Conservation (phyloP, 2,888 invertebrate genomes). For the Pasiphila rectangulata region DNA sequence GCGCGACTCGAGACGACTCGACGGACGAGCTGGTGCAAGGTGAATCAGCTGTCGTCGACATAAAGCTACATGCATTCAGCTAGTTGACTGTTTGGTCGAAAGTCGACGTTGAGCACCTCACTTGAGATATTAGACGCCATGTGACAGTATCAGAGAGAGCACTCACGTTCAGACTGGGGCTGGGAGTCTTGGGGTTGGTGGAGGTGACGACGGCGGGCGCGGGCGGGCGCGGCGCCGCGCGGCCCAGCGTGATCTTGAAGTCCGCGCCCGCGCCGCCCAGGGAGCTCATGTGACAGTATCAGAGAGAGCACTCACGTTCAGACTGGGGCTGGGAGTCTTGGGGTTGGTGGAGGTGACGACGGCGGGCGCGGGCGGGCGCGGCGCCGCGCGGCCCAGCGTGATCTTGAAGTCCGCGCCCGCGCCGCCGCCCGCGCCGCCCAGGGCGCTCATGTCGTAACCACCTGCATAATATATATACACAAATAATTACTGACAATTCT, state of each 20-base stretch:
- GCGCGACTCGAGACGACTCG: too few species aligned
- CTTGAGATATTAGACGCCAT: too few species aligned
- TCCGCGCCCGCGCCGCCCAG: constrained; percentile 61
- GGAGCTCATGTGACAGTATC: too few species aligned
- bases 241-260: constrained; percentile 84
- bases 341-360: constrained; percentile 90
- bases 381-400: constrained; percentile 67
- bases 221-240: constrained; percentile 37
- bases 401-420: constrained; percentile 84
- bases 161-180: constrained; percentile 85
- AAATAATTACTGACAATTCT: background rate
- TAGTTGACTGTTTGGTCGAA: too few species aligned
- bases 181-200: constrained; percentile 92
- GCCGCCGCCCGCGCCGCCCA: constrained; percentile 33
- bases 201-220: constrained; percentile 83
- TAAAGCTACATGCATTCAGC: too few species aligned
- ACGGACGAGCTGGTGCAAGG: too few species aligned
- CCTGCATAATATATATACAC: constrained; percentile 28
- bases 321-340: constrained; percentile 91
- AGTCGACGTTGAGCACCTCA: too few species aligned
- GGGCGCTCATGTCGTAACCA: constrained; percentile 37
- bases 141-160: too few species aligned
- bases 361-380: constrained; percentile 44
- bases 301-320: constrained; percentile 69
- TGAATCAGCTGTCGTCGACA: too few species aligned